These are phyloP conservation scores for Panagrolaimus sp. DNA, from an alignment of 1,140 invertebrate species.

Conservation along the genomic window DNA sequence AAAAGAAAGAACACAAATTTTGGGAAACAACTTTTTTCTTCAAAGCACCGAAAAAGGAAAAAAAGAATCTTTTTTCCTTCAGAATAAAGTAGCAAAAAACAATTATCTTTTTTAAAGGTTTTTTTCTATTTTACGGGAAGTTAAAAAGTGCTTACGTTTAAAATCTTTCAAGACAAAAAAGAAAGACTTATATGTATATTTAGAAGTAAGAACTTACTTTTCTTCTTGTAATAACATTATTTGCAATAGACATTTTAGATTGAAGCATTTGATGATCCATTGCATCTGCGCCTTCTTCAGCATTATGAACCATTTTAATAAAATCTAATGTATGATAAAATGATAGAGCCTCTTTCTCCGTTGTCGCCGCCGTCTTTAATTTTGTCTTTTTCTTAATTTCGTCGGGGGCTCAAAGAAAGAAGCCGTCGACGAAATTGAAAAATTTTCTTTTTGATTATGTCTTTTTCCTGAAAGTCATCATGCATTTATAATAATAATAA, in stretches of 20 bases:
- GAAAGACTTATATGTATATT: background rate
- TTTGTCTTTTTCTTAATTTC: too few relatives aligned
- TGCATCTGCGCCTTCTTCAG: constrained; percentile 24
- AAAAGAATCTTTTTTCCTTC: too few relatives aligned
- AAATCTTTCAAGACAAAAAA: background rate
- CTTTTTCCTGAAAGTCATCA: background rate
- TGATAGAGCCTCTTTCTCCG: background rate
- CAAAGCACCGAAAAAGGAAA: too few relatives aligned
- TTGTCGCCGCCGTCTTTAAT: background rate
- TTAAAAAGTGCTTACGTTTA: constrained; percentile 7
- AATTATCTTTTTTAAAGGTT: too few relatives aligned
- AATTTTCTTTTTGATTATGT: background rate
- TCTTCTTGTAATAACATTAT: constrained; percentile 25
- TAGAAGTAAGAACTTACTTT: constrained; percentile 21
- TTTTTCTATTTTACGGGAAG: too few relatives aligned
- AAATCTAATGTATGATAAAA: constrained; percentile 10
- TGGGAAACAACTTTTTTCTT: too few relatives aligned
- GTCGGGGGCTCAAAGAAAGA: background rate
- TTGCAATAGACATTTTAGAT: constrained; percentile 28
- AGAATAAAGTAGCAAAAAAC: too few relatives aligned
- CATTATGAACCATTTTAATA: constrained; percentile 22
- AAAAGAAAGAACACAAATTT: too few relatives aligned
- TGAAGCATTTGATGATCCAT: constrained; percentile 35
- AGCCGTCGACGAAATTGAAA: background rate
- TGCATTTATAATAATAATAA: background rate